Conservation (phyloP, 1,140 invertebrate genomes). For the Brachionus koreanus region DNA sequence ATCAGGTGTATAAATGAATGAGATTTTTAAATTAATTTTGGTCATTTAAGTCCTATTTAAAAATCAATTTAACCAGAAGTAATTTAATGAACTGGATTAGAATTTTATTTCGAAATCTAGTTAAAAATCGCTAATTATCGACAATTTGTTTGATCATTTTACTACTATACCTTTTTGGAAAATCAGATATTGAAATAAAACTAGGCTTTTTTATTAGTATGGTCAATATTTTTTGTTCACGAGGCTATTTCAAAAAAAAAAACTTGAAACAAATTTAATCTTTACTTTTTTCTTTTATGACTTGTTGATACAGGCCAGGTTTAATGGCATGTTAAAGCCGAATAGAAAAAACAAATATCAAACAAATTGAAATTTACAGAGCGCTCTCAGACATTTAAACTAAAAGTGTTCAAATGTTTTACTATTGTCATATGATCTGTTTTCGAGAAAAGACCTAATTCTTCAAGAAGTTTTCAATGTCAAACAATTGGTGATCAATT, state of each 20-base stretch:
- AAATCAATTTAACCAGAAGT: background rate
- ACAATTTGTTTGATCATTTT: background rate
- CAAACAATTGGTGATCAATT: constrained; percentile 20
- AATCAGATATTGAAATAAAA: background rate
- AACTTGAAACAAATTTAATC: constrained; percentile 1
- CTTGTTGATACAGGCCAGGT: background rate
- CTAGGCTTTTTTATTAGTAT: constrained; percentile 14
- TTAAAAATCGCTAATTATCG: constrained; percentile 27
- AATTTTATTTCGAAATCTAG: background rate
- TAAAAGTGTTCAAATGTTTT: background rate
- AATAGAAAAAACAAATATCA: constrained; percentile 12
- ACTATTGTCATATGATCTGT: constrained; percentile 11
- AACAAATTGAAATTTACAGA: constrained; percentile 8
- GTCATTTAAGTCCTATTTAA: background rate
- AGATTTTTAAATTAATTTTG: background rate
- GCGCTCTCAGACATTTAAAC: constrained; percentile 17
- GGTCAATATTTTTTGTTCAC: background rate
- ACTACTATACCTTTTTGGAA: background rate
- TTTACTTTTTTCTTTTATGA: background rate
- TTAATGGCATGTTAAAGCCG: background rate
- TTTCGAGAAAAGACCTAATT: background rate
- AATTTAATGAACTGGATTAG: constrained; percentile 18
- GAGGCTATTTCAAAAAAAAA: background rate
- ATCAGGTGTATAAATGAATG: constrained; percentile 16
- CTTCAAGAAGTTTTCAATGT: constrained; percentile 4